Evolutionary conservation across 2,888 invertebrate species (phyloP).

Genomic region (Melanostoma mellinum): DNA sequence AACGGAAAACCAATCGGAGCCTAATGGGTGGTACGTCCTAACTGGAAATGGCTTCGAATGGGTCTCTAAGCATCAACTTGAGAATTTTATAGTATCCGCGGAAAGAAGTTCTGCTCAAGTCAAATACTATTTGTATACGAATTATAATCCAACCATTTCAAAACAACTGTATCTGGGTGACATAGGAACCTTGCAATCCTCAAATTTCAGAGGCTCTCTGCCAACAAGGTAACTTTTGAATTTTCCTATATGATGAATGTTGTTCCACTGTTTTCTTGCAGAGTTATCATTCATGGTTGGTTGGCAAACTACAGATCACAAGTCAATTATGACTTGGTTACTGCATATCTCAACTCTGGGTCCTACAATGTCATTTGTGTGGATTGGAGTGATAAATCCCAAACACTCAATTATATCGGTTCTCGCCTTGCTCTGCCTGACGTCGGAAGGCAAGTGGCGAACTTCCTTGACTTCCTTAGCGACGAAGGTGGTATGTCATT

Average conservation of each 20-base stretch:
- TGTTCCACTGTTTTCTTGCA: slow-evolving; percentile 4
- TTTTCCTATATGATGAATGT: too few relatives aligned
- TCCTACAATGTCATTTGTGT: slow-evolving; percentile 84
- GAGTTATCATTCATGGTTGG: slow-evolving; percentile 83
- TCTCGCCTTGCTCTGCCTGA: slow-evolving; percentile 70
- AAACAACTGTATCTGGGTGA: slow-evolving; percentile 64
- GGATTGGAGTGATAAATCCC: slow-evolving; percentile 83
- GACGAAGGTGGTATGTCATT: slow-evolving; percentile 82
- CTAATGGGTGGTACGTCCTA: slow-evolving; percentile 55
- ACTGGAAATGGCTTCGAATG: slow-evolving; percentile 41
- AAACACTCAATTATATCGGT: neutral
- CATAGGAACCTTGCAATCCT: slow-evolving; percentile 56
- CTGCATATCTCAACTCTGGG: slow-evolving; percentile 83
- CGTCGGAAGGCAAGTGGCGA: slow-evolving; percentile 77
- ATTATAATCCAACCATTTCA: slow-evolving; percentile 66
- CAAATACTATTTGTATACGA: slow-evolving; percentile 78
- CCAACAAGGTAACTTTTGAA: slow-evolving; percentile 72
- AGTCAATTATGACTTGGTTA: slow-evolving; percentile 71
- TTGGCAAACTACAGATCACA: slow-evolving; percentile 82
- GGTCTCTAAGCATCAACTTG: slow-evolving; percentile 38
- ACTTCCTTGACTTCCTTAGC: slow-evolving; percentile 81
- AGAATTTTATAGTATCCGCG: neutral
- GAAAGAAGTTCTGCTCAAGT: slow-evolving; percentile 26
- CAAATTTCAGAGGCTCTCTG: slow-evolving; percentile 72
- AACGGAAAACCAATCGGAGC: neutral